phyloP scores from a whole-genome alignment of 2,113 vertebrate species.

The Emydocephalus ijimae region DNA sequence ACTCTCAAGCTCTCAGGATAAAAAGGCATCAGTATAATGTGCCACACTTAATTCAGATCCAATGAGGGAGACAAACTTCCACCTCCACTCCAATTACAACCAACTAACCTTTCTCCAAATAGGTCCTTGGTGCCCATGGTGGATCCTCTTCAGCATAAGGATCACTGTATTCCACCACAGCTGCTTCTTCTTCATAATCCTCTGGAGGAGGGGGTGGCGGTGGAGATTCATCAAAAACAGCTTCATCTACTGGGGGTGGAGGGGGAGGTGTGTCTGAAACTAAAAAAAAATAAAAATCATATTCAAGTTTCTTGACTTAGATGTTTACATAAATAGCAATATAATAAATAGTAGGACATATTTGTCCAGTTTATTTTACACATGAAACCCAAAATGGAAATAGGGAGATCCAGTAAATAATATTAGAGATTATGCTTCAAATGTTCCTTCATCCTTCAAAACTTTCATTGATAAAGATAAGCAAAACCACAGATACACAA shows the following conservation, averaged over 20 bases:
- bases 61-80: neutral
- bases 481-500: neutral
- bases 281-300: slow-evolving; percentile 45
- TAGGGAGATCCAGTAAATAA: neutral
- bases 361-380: neutral
- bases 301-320: neutral
- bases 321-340: neutral
- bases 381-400: neutral
- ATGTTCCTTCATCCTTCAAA: neutral
- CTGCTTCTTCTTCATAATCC: slow-evolving; percentile 94
- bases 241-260: slow-evolving; percentile 82
- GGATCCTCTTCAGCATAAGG: slow-evolving; percentile 98
- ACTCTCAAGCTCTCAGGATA: neutral
- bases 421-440: neutral
- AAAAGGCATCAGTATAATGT: neutral
- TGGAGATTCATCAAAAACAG: slow-evolving; percentile 85
- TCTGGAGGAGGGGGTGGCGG: slow-evolving; percentile 91
- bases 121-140: slow-evolving; percentile 91
- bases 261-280: slow-evolving; percentile 92
- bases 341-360: neutral
- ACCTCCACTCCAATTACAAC: neutral
- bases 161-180: slow-evolving; percentile 98
- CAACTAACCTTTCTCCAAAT: slow-evolving; percentile 87
- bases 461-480: neutral
- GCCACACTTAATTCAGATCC: neutral